Evolutionary conservation across 2,888 invertebrate genomes (phyloP), one percentile per base, ranked within the genome.

Genomic region (Mimachlamys varia): DNA sequence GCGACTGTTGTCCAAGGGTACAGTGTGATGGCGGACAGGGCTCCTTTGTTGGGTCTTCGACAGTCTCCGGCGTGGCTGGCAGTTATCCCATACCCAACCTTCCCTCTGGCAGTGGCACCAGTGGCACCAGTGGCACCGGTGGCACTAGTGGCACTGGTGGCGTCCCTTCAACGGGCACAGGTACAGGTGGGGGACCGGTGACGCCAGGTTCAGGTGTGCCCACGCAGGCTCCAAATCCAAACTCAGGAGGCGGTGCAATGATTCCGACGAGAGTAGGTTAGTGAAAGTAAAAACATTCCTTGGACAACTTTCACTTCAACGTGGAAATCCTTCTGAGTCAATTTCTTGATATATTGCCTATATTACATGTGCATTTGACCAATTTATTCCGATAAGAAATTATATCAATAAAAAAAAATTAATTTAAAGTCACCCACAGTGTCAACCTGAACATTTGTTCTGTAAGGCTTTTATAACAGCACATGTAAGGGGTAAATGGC

Each of bases 11-110:
- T 90, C 94, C 93, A 27, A 92, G 91, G 38, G 90, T 95, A 49
- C 88, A 93, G 38, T 95, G 95, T 90, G 89, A 90, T 27, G 93
- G 94, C 17, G 92, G 92, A 5, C 89, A 91, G 19, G 94, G 95
- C 12, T 93, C 93, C 13, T 94, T 95, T 90, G 93, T 93, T 0
- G 95, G 95, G 5, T 95, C 95, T 4, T 93, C 94, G 90, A 93
- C 94, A 12, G 92, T 93, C 19, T 94, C 94, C 22, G 93, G 93
- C 87, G 93, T 94, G 37, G 93, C 94, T 88, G 95, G 95, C 49
- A 94, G 93, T 17, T 93, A 94, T 76, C 94, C 94, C 3, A 91
- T 93, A 0, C 94, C 94, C 15, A 93, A 91, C 89, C 92, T 92
- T n/a, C 90, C 89, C n/a, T 44, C 53, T 58, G 76, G 62, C 10